These are phyloP conservation scores for Cladopsammia gracilis DNA, from an alignment of 64 coral and sea anemone genomes.

Conservation along the genomic window DNA sequence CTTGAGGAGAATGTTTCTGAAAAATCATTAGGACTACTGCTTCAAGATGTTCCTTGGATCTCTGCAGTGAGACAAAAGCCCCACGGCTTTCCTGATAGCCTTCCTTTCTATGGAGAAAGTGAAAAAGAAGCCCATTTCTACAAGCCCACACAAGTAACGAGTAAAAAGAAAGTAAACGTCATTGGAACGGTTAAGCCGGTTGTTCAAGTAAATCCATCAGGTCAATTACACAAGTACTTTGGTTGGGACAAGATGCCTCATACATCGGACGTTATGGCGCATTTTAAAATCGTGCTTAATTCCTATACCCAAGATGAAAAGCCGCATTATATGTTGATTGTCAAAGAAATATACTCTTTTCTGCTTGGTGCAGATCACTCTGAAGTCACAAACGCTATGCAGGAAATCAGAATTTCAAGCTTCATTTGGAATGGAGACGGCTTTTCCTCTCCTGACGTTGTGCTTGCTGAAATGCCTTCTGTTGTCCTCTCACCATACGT, in stretches of 20 bases:
- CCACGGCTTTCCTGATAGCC: conserved; percentile 32
- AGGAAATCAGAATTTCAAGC: neutral
- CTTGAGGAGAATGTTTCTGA: conserved; percentile 22
- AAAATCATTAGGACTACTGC: neutral
- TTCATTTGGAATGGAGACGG: conserved; percentile 98
- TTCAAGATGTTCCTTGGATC: conserved; percentile 63
- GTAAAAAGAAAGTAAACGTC: conserved; percentile 30
- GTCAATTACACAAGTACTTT: conserved; percentile 50
- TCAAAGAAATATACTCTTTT: conserved; percentile 39
- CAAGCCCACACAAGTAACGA: conserved; percentile 33
- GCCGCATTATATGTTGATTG: conserved; percentile 28
- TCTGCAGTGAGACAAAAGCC: conserved; percentile 38
- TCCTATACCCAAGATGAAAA: conserved; percentile 66
- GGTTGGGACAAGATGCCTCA: conserved; percentile 68
- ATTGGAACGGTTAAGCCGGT: conserved; percentile 71
- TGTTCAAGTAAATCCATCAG: neutral
- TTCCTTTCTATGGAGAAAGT: conserved; percentile 14
- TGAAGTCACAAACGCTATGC: neutral
- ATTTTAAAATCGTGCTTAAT: conserved; percentile 60
- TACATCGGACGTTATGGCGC: conserved; percentile 28
- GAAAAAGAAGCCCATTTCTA: neutral
- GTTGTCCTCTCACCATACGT: conserved; percentile 79
- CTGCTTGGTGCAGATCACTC: too few species aligned
- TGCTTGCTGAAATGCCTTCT: conserved; percentile 44
- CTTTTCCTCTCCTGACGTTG: conserved; percentile 63